These are phyloP conservation scores for Sebastes kiyomatsui DNA, from an alignment of 2,797 vertebrate species.

Conservation along the genomic window DNA sequence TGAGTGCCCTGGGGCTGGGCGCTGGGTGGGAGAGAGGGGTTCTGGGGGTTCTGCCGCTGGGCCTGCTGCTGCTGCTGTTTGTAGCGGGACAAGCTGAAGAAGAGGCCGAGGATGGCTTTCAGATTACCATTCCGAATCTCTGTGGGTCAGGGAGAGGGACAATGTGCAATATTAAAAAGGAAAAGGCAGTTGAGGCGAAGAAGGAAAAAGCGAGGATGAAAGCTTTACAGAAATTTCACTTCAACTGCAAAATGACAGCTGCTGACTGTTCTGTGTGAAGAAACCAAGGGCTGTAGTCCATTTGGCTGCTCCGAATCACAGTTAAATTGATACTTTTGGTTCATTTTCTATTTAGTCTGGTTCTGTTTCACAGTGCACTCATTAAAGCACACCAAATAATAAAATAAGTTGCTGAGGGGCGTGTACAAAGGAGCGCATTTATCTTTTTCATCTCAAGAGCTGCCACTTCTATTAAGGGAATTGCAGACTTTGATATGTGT, in stretches of 20 bases:
- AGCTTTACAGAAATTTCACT: neutral
- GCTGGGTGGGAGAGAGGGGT: slow-evolving; percentile 69
- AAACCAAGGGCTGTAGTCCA: neutral
- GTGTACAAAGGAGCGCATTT: too few relatives aligned
- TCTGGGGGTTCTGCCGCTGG: slow-evolving; percentile 82
- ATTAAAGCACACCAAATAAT: too few relatives aligned
- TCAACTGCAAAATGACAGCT: neutral
- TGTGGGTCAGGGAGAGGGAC: slow-evolving; percentile 68
- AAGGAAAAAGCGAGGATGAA: neutral
- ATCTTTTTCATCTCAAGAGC: too few relatives aligned
- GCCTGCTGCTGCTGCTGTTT: slow-evolving; percentile 94
- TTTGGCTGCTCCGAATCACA: too few relatives aligned
- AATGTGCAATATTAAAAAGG: neutral
- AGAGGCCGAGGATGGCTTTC: slow-evolving; percentile 97
- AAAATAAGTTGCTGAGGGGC: too few relatives aligned
- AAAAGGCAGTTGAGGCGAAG: neutral
- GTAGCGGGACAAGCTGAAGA: slow-evolving; percentile 97
- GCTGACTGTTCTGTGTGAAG: neutral
- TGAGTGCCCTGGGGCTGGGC: slow-evolving; percentile 80
- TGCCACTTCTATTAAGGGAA: too few relatives aligned
- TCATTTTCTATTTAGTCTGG: too few relatives aligned
- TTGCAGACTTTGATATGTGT: too few relatives aligned
- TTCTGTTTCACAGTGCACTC: too few relatives aligned
- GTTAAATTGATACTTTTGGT: too few relatives aligned
- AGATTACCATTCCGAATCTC: slow-evolving; percentile 99